Evolutionary conservation across 2,888 invertebrate species (phyloP), one percentile per base, ranked within the genome.

Genomic region (Rosalia funebris): DNA sequence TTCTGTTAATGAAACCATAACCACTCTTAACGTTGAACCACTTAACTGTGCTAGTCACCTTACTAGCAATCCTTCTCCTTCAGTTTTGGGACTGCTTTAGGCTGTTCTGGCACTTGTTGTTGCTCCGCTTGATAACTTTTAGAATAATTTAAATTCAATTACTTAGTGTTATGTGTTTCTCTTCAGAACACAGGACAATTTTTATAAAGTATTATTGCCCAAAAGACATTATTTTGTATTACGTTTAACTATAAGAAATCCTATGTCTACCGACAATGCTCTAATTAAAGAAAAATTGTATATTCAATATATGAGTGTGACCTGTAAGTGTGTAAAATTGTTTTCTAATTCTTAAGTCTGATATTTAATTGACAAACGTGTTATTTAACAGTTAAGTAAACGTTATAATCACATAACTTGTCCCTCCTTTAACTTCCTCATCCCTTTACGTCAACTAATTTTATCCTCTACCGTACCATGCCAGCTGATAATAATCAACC

Each of bases 261-360:
- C 57, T 54, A 59, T 65, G 68, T 74, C 69, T 68, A 65, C 70
- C 63, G 68, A 67, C 63, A 65, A 66, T 66, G 62, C 70, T 71
- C 68, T 66, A 62, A 63, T 56, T 60, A 69, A 57, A 66, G 66
- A 62, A 70, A 70, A 76, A 75, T 70, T 79, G 80, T 80, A 81
- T 81, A 81, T 80, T 80, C 69, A 79, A 79, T 80, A 81, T 81
- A 81, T 81, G 79, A 80, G 81, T 81, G 80, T 81, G 81, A 77
- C 71, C 69, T 75, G 73, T 75, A 76, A 73, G 74, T 75, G 75
- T 76, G 71, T 74, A 72, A 73, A 75, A 74, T 78, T 78, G 76
- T 78, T 78, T 79, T 77, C 71, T 77, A 77, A 76, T 77, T 74
- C 69, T 73, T 77, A 79, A 77, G 77, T 76, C 74, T 70, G 68